phyloP scores from a whole-genome alignment of 2,888 invertebrate species.

The Eilema griseolum region DNA sequence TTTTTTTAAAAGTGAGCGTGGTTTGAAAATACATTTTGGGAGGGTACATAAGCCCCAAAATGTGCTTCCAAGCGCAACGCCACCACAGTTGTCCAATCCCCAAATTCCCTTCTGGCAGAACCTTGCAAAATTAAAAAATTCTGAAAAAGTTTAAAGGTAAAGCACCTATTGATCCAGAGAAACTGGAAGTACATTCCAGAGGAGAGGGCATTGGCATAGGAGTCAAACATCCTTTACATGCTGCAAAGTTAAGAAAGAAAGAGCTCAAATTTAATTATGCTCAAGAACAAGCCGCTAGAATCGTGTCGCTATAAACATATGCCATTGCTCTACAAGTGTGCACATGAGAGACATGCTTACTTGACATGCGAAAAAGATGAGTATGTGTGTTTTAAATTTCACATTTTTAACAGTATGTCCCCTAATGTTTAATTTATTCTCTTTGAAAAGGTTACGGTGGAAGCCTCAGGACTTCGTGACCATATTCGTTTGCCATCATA shows the following conservation, averaged over 20 bases:
- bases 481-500: too few species aligned
- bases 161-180: constrained; percentile 83
- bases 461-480: too few species aligned
- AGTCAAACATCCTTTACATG: constrained; percentile 88
- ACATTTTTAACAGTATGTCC: neutral
- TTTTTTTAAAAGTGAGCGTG: too few species aligned
- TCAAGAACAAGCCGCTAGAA: constrained; percentile 90
- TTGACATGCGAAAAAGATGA: constrained; percentile 94
- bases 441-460: too few species aligned
- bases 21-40: too few species aligned
- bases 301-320: constrained; percentile 91
- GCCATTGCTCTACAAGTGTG: constrained; percentile 91
- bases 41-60: too few species aligned
- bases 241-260: constrained; percentile 88
- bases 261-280: constrained; percentile 89
- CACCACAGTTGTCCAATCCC: too few species aligned
- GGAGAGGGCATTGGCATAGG: constrained; percentile 88
- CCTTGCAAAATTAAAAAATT: too few species aligned
- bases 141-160: constrained; percentile 75
- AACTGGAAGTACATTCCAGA: constrained; percentile 87
- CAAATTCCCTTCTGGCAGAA: too few species aligned
- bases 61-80: too few species aligned
- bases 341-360: constrained; percentile 92
- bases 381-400: constrained; percentile 84
- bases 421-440: neutral